Base-by-base conservation (phyloP, 2,888 invertebrate genomes). In the Xestia c-nigrum region DNA sequence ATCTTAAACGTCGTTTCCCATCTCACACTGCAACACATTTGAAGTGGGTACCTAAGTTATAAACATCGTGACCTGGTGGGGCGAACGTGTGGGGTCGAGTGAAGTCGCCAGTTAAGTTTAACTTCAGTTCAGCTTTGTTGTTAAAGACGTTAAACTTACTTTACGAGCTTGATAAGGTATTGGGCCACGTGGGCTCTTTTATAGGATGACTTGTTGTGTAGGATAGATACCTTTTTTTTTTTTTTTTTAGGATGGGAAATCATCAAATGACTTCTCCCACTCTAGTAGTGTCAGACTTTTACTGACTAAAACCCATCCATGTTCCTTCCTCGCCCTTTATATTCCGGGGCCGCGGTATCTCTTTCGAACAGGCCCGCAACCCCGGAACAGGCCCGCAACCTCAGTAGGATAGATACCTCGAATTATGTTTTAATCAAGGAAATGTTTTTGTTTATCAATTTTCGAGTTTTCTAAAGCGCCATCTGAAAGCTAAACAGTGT, bases 101-200 rank as follows among this genome's bases (percentile, higher is more conserved):
- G 70, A 52, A 71, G 64, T 50, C 46, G 52, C 47, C 68, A 65
- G 83, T 85, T 76, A 76, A 71, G 61, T 83, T 46, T 65, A 76
- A 84, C 80, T 80, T 50, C 50, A 73, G 66, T 83, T 67, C 21
- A 73, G 67, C 67, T 71, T 76, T 76, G 81, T 81, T 83, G 76
- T 81, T 73, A 65, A 69, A 71, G 64, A 85, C 67, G 67, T 81
- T 71, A 69, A 75, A 76, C 66, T 76, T 73, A 63, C 72, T 63
- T 85, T 68, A 84, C 50, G 72, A 85, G 76, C 61, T 74, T 80
- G 64, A 76, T 83, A 73, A 76, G 70, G 70, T 68, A n/a, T 47
- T 14, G 21, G 24, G 72, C 38, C 67, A 65, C 24, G 38, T 38
- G 21, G 38, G 9, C 14, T 68, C 38, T 31, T 82, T 72, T 57